phyloP scores from a whole-genome alignment of 2,888 invertebrate genomes.

The Nomada lathburiana region DNA sequence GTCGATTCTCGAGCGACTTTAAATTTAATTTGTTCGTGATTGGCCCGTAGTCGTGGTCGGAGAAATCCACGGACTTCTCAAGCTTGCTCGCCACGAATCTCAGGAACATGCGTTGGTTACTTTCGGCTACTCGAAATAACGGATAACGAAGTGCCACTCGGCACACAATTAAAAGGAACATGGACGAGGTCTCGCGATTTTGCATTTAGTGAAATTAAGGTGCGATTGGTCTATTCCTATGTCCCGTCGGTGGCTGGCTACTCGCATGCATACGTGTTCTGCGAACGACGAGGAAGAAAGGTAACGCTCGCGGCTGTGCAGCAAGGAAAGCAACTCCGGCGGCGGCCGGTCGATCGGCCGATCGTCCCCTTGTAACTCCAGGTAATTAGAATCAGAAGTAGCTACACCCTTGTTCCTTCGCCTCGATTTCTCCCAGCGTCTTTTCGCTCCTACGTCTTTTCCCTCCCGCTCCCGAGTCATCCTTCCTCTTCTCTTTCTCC shows the following conservation, averaged over 20 bases:
- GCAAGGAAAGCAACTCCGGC: slow-evolving; percentile 11
- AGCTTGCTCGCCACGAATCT: too few species aligned
- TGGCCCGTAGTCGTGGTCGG: too few species aligned
- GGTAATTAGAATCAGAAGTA: slow-evolving; percentile 76
- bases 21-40: too few species aligned
- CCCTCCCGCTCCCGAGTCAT: slow-evolving; percentile 7
- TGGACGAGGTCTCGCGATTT: too few species aligned
- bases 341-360: slow-evolving; percentile 53
- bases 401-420: slow-evolving; percentile 59
- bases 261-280: slow-evolving; percentile 51
- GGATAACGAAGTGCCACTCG: too few species aligned
- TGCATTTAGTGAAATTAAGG: neutral
- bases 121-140: too few species aligned
- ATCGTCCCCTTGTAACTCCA: slow-evolving; percentile 72
- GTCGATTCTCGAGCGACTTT: too few species aligned
- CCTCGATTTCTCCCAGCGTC: slow-evolving; percentile 40
- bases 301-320: slow-evolving; percentile 55
- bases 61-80: too few species aligned
- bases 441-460: slow-evolving; percentile 38
- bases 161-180: too few species aligned
- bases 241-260: neutral
- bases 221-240: slow-evolving; percentile 50
- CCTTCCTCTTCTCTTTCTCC: slow-evolving; percentile 30
- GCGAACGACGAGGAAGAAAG: slow-evolving; percentile 65
- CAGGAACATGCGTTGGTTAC: too few species aligned